phyloP scores from a whole-genome alignment of 2,888 invertebrate genomes.

The Acrocyrtus sp. region DNA sequence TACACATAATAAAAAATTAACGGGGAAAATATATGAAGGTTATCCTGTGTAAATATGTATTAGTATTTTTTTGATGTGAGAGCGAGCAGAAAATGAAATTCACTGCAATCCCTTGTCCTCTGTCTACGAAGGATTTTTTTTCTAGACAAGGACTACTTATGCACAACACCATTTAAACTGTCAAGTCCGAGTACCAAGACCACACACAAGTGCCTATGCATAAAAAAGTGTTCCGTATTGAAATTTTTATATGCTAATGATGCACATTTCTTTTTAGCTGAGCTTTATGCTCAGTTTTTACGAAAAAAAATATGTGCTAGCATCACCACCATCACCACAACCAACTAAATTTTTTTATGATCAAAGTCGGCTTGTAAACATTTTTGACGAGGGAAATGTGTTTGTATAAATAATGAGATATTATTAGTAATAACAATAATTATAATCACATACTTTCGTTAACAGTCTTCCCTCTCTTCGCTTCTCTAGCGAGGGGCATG shows the following conservation, averaged over 20 bases:
- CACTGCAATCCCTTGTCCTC: too few relatives aligned
- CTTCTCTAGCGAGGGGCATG: too few relatives aligned
- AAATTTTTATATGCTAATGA: neutral
- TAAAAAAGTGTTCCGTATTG: neutral
- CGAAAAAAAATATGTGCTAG: neutral
- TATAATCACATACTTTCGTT: neutral
- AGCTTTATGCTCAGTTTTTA: neutral
- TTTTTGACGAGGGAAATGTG: neutral
- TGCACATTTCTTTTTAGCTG: neutral
- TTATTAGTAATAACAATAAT: conserved; percentile 12
- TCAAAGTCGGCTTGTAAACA: neutral
- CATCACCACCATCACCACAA: too few relatives aligned
- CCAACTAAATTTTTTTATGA: too few relatives aligned
- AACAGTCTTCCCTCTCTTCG: neutral
- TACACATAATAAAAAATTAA: neutral
- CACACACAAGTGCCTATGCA: conserved; percentile 3
- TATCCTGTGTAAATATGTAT: too few relatives aligned
- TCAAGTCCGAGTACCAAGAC: neutral
- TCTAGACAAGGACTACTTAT: too few relatives aligned
- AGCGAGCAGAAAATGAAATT: too few relatives aligned
- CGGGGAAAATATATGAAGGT: neutral
- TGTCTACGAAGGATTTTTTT: too few relatives aligned
- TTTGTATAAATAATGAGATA: conserved; percentile 5
- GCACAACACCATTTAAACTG: neutral
- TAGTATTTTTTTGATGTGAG: neutral